Conservation (phyloP, 2,797 vertebrate genomes). For the Pseudotriccus pelzelni region DNA sequence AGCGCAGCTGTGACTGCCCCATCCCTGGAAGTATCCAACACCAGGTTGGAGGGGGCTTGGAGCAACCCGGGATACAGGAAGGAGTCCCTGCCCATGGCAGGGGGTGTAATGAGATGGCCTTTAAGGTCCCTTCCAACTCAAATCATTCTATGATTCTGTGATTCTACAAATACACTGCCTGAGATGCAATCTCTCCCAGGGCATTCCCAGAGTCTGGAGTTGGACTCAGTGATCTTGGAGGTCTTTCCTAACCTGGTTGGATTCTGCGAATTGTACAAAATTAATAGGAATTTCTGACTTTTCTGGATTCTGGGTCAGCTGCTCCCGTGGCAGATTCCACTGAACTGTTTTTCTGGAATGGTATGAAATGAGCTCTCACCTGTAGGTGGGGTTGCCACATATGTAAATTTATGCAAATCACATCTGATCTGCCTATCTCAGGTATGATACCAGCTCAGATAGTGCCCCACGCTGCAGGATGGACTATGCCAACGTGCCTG, state of each 20-base stretch:
- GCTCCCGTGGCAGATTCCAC: neutral
- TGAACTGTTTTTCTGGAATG: neutral
- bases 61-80: fast-evolving
- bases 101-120: neutral
- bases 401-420: neutral
- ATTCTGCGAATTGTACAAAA: neutral
- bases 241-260: neutral
- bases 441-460: neutral
- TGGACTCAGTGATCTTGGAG: neutral
- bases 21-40: neutral
- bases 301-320: neutral
- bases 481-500: neutral
- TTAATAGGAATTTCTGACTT: neutral
- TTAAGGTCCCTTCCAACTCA: neutral
- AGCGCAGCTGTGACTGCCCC: neutral
- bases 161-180: neutral
- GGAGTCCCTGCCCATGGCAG: neutral
- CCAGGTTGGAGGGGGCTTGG: fast-evolving
- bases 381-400: neutral
- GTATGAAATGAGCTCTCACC: neutral
- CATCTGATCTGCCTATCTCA: neutral
- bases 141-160: neutral
- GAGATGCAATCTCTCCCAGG: neutral
- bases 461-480: neutral
- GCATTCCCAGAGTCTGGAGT: neutral